A percentile compares a stretch with the other conserved stretches of the same genome.
These are phyloP conservation scores for Uria aalge DNA, from an alignment of 2,113 vertebrate species.

Conservation along the genomic window DNA sequence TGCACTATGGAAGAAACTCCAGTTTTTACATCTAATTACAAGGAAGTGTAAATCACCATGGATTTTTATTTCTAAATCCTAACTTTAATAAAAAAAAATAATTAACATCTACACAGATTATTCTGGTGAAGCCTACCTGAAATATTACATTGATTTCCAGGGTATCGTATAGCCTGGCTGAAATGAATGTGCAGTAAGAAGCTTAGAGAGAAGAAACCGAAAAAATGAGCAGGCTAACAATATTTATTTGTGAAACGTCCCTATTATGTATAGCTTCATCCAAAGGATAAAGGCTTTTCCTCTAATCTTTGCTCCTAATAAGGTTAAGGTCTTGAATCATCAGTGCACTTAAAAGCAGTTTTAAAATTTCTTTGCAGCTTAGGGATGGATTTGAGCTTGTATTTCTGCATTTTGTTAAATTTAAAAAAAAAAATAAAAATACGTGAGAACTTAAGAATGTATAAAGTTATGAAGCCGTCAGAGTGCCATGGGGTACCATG, in stretches of 20 bases:
- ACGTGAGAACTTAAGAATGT: background rate
- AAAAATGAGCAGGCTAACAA: background rate
- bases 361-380: background rate
- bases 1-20: background rate
- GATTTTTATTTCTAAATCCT: background rate
- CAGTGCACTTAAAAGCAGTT: background rate
- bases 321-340: background rate
- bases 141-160: slow-evolving; percentile 2
- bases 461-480: background rate
- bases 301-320: background rate
- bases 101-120: slow-evolving; percentile 3
- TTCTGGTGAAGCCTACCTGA: background rate
- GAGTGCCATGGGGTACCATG: background rate
- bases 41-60: background rate
- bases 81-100: background rate
- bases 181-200: background rate
- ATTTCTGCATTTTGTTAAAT: background rate
- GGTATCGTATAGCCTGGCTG: background rate
- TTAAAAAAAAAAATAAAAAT: background rate
- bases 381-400: background rate
- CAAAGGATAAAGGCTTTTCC: background rate
- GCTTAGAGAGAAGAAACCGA: background rate
- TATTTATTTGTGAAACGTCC: background rate
- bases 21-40: background rate
- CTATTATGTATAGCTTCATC: background rate